A percentile compares a stretch with the other conserved stretches of the same genome.
Conservation (phyloP, 2,888 invertebrate species). For the Callosobruchus maculatus region DNA sequence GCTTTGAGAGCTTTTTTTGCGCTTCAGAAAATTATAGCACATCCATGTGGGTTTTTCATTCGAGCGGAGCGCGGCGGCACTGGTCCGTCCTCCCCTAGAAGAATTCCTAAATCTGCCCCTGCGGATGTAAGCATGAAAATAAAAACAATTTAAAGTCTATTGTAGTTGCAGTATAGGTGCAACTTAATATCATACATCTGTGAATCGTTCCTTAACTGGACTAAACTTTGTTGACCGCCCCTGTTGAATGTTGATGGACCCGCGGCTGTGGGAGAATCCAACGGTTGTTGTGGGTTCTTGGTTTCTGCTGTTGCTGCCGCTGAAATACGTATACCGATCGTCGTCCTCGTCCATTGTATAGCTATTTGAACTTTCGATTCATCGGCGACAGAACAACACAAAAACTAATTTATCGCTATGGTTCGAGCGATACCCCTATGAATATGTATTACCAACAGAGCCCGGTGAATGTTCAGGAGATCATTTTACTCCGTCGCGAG, state of each 20-base stretch:
- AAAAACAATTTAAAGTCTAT: too few species aligned
- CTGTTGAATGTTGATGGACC: constrained; percentile 24
- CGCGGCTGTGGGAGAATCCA: constrained; percentile 22
- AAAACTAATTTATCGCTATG: background rate
- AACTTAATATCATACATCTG: too few species aligned
- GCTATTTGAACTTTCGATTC: background rate
- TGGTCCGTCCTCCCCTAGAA: too few species aligned
- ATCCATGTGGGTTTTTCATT: too few species aligned
- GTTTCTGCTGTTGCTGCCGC: background rate
- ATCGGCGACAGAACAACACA: background rate
- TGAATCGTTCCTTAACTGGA: background rate
- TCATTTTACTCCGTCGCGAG: background rate
- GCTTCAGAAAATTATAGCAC: too few species aligned
- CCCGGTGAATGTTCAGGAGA: background rate
- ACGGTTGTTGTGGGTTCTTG: constrained; percentile 3
- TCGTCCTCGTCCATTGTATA: constrained; percentile 6
- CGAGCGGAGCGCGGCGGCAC: too few species aligned
- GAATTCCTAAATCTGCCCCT: too few species aligned
- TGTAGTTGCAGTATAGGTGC: too few species aligned
- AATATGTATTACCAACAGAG: background rate
- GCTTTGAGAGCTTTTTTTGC: too few species aligned
- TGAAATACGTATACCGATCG: constrained; percentile 9
- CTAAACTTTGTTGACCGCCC: constrained; percentile 8
- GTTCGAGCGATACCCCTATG: background rate
- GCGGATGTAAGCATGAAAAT: too few species aligned